A percentile compares a stretch with the other conserved stretches of the same genome.
Evolutionary conservation across 1,140 invertebrate genomes (phyloP).

Genomic region (Zaprionus capensis): DNA sequence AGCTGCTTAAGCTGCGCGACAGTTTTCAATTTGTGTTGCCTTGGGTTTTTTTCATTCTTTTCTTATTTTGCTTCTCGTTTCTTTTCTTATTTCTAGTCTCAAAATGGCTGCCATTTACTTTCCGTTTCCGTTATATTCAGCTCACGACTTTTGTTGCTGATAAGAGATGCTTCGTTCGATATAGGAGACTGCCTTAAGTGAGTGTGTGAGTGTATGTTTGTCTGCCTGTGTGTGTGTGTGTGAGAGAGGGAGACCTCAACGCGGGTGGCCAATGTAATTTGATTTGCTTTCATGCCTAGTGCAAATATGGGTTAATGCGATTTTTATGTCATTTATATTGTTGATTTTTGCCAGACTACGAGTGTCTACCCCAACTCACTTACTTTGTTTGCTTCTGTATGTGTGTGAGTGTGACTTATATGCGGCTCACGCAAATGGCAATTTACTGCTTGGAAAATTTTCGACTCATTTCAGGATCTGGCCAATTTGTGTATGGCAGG

Average conservation of each 20-base stretch:
- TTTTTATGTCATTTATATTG: slow-evolving; percentile 80
- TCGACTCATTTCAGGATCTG: slow-evolving; percentile 23
- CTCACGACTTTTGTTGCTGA: slow-evolving; percentile 70
- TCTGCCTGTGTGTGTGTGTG: background rate
- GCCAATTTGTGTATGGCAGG: slow-evolving; percentile 19
- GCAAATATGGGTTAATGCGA: slow-evolving; percentile 81
- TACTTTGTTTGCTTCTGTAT: slow-evolving; percentile 4
- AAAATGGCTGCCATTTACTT: slow-evolving; percentile 75
- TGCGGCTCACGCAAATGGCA: slow-evolving; percentile 49
- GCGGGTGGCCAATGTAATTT: slow-evolving; percentile 61
- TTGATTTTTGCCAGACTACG: slow-evolving; percentile 42
- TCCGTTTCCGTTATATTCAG: slow-evolving; percentile 79
- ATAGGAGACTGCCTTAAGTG: background rate
- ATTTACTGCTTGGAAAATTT: slow-evolving; percentile 49
- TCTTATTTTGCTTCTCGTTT: slow-evolving; percentile 3
- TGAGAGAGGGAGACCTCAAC: background rate
- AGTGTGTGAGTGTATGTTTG: background rate
- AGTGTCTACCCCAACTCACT: background rate
- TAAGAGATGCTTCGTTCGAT: slow-evolving; percentile 63
- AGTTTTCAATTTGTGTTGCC: slow-evolving; percentile 38
- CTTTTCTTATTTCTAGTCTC: slow-evolving; percentile 22
- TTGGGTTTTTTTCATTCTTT: background rate
- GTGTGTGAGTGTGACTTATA: slow-evolving; percentile 22
- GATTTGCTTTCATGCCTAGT: slow-evolving; percentile 68
- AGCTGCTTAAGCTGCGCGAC: slow-evolving; percentile 28